These are phyloP conservation scores for Popillia japonica DNA, from an alignment of 1,140 invertebrate species.

Conservation along the genomic window DNA sequence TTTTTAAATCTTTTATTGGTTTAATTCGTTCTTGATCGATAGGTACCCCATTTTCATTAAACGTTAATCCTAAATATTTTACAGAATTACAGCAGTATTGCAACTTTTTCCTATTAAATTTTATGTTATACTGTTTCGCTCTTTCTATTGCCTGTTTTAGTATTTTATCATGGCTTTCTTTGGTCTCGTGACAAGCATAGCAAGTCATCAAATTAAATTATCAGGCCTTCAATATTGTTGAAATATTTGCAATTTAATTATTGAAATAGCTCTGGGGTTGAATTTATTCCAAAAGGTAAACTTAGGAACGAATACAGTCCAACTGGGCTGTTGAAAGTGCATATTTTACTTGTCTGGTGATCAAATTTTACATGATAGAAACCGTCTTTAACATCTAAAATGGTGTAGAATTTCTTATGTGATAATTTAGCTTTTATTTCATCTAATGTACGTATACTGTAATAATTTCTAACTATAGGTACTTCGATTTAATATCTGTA, in stretches of 20 bases:
- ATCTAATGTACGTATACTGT: too few species aligned
- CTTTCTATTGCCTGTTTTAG: background rate
- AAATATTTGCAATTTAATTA: background rate
- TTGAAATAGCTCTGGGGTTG: background rate
- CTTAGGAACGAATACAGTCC: background rate
- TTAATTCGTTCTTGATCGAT: background rate
- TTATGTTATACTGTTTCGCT: conserved; percentile 6
- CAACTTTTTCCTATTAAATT: background rate
- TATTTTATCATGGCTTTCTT: background rate
- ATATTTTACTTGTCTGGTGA: background rate
- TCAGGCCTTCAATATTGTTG: background rate
- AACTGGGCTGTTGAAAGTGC: background rate
- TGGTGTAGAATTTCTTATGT: too few species aligned
- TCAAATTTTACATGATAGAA: background rate
- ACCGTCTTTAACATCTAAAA: too few species aligned
- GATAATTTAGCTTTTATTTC: too few species aligned
- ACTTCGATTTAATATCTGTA: too few species aligned
- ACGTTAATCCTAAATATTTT: background rate
- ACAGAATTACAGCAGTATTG: background rate
- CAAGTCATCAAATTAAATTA: background rate
- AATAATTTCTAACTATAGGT: too few species aligned
- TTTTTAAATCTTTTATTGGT: background rate
- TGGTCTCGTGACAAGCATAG: background rate
- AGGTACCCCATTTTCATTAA: background rate
- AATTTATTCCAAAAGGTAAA: background rate